Percentiles rank a stretch among this genome's conserved stretches.
Conservation (phyloP, 2,113 vertebrate species). For the Oceanodroma tethys region DNA sequence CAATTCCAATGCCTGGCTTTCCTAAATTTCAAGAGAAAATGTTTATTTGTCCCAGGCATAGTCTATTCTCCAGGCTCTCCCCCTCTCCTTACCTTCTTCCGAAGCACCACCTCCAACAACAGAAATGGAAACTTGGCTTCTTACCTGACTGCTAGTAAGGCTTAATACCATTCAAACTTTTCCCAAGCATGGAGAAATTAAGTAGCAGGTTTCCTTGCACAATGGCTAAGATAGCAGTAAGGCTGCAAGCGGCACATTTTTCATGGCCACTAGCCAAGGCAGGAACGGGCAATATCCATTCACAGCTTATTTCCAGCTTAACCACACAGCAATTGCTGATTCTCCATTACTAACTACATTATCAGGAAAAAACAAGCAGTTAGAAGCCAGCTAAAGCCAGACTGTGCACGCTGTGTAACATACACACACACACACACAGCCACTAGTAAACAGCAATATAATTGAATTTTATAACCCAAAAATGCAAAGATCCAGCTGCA, state of each 20-base stretch:
- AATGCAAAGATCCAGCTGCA: background rate
- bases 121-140: background rate
- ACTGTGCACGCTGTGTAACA: background rate
- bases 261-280: background rate
- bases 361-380: background rate
- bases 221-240: background rate
- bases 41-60: background rate
- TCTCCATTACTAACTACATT: background rate
- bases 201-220: background rate
- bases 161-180: background rate
- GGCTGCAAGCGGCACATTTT: background rate
- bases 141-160: background rate
- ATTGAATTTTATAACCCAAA: background rate
- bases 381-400: background rate
- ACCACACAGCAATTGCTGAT: background rate
- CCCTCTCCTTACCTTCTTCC: background rate
- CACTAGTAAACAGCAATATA: background rate
- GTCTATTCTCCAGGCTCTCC: background rate
- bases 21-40: background rate
- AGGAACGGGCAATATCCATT: background rate
- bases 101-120: background rate
- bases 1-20: background rate
- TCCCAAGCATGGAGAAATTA: background rate
- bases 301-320: background rate
- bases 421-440: background rate